A percentile compares a stretch with the other conserved stretches of the same genome.
Conservation (phyloP, 2,797 vertebrate species). For the Muscicapa comitata region DNA sequence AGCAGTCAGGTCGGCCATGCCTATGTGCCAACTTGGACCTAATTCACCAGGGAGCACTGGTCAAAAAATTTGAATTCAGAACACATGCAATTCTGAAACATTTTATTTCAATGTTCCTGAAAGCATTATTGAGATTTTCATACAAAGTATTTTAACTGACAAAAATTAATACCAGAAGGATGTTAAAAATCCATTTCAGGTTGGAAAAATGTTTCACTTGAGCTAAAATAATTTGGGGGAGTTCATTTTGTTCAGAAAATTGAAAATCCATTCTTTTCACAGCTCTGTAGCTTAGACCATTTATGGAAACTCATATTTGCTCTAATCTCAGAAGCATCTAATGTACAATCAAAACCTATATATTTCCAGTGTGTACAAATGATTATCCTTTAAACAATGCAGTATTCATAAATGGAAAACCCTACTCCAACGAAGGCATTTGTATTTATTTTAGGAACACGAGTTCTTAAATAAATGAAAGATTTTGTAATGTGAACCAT, state of each 20-base stretch:
- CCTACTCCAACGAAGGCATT: background rate
- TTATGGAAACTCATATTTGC: background rate
- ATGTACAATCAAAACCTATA: background rate
- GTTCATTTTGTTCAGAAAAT: slow-evolving; percentile 16
- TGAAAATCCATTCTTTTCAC: slow-evolving; percentile 33
- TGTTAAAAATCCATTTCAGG: slow-evolving; percentile 12
- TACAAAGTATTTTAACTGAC: background rate
- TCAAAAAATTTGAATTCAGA: background rate
- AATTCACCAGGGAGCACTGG: background rate
- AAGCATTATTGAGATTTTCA: background rate
- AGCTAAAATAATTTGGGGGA: slow-evolving; percentile 9
- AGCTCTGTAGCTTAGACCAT: background rate
- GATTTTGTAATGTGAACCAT: background rate
- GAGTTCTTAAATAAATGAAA: background rate
- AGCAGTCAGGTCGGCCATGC: background rate
- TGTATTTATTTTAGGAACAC: background rate
- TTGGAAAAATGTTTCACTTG: slow-evolving; percentile 24
- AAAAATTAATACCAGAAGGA: background rate
- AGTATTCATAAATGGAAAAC: slow-evolving; percentile 21
- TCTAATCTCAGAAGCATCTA: slow-evolving; percentile 14
- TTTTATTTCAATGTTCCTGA: background rate
- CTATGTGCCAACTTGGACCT: background rate
- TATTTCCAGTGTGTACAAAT: background rate
- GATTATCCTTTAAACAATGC: slow-evolving; percentile 1
- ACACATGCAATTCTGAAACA: background rate